phyloP scores from a whole-genome alignment of 2,113 vertebrate genomes.

The Xiphias gladius region DNA sequence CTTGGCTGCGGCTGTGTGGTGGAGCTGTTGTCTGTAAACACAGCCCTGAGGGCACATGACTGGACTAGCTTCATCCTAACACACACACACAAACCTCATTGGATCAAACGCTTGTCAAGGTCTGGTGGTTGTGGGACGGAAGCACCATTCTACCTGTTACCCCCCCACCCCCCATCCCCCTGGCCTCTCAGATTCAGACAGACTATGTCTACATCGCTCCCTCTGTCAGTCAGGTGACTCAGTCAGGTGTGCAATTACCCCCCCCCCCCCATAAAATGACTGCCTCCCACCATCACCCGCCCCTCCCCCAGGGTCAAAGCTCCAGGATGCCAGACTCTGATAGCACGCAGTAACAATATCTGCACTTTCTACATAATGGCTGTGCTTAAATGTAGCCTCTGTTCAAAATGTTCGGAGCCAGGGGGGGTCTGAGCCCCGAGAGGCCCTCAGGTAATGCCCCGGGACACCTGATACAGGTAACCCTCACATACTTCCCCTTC shows the following conservation, averaged over 20 bases:
- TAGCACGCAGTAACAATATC: conserved; percentile 78
- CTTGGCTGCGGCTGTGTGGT: conserved; percentile 67
- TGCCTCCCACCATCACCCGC: conserved; percentile 20
- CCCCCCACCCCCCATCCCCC: conserved; percentile 15
- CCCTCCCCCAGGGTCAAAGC: conserved; percentile 59
- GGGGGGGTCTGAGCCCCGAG: conserved; percentile 41
- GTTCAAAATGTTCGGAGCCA: conserved; percentile 60
- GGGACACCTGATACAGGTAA: conserved; percentile 81
- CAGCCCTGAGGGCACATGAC: conserved; percentile 71
- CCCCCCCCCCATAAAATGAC: conserved; percentile 35
- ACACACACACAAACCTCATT: conserved; percentile 39
- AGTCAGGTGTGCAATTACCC: conserved; percentile 77
- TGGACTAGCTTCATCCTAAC: conserved; percentile 56
- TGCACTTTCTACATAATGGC: conserved; percentile 76
- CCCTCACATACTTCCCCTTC: conserved; percentile 71
- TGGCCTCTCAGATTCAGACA: conserved; percentile 65
- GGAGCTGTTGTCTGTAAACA: conserved; percentile 79
- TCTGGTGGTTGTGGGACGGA: conserved; percentile 63
- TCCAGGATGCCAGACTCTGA: conserved; percentile 75
- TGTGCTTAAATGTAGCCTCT: conserved; percentile 75
- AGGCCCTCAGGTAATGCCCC: conserved; percentile 76
- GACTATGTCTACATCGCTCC: conserved; percentile 65
- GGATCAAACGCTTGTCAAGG: conserved; percentile 71
- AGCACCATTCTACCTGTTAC: conserved; percentile 59
- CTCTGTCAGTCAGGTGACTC: conserved; percentile 75